Evolutionary conservation across 2,888 invertebrate genomes (phyloP), one percentile per base, ranked within the genome.

Genomic region (Patella caerulea): DNA sequence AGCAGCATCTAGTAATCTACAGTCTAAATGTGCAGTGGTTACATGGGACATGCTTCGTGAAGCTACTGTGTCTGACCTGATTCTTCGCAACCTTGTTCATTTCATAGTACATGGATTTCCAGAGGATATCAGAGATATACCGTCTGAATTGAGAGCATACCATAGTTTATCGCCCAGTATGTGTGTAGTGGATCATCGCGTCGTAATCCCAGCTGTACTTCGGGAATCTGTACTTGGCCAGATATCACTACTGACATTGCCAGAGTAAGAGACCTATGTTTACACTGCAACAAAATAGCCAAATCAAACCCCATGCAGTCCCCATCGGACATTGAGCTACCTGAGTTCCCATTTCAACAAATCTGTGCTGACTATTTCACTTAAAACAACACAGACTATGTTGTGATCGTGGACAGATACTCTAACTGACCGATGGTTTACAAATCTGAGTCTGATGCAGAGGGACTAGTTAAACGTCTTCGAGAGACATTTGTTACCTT

Each of bases 381-480:
- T 24, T 82, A 72, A 70, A 79, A 83, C 54, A 72, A 79, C 24
- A 77, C 55, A 29, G 70, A 84, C 56, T 83, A 83, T 77, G 76
- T 82, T 14, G 83, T 83, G 17, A 76, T 83, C 71, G 81, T 79
- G 15, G 83, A 83, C 70, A 74, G 83, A 53, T 81, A 80, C 54
- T 83, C 82, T 24, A 81, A 81, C 74, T 83, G 82, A 79, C 78
- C 79, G 4, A 82, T 82, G 59, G 79, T 82, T 56, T 69, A 78
- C 53, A 76, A 53, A 65, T 76, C 82, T 34, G 73, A 77, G 14
- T 74, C 72, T 24, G 79, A 82, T 71, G 80, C 81, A 75, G 75
- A 56, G n/a, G 83, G 81, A 11, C 76, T 82, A 9, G 72, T 83
- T 14, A 75, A 77, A 15, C 17, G 80, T 15, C 74, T 83, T 15